Base-by-base conservation (phyloP, 2,888 invertebrate genomes). In the Lysandra coridon region DNA sequence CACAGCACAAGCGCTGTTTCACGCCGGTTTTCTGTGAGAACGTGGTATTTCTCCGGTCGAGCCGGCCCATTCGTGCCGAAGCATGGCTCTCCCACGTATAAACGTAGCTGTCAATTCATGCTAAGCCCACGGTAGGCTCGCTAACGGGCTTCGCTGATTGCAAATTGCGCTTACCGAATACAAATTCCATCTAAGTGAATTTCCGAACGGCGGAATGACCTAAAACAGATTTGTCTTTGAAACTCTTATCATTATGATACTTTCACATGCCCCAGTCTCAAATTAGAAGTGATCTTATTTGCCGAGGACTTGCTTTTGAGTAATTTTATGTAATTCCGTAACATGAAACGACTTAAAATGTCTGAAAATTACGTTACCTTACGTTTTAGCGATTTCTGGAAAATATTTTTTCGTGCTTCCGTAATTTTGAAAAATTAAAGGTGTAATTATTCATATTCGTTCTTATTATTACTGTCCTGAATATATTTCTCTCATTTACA, bases 81-180 rank as follows among this genome's bases (percentile, higher is more conserved):
- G 23, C 23, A 23, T 23, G 23, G 23, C 23, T 23, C 23, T 23
- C 23, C 23, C 23, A 23, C 23, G 23, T 23, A 23, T 23, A 23
- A 23, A 23, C 23, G 23, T 57, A 57, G 57, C 57, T 57, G 57
- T 17, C 57, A 57, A 57, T 57, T 57, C 57, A 57, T 57, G 57
- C 17, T 57, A 57, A 57, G 17, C 57, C 57, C 57, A 57, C 81
- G 80, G 81, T 82, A 80, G 80, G 79, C 80, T 79, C 79, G 44
- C 69, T 83, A 91, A 90, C 89, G 89, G 88, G 90, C 90, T 91
- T 89, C 88, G 86, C 90, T 92, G 91, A 92, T 92, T 92, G 91
- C 91, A 87, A 92, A 92, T 91, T 91, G 91, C 89, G 90, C 92
- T 91, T 89, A 91, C 91, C 85, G 88, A 89, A 90, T 89, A 89